These are phyloP conservation scores for Lota lota DNA, from an alignment of 2,113 vertebrate species.

Conservation along the genomic window DNA sequence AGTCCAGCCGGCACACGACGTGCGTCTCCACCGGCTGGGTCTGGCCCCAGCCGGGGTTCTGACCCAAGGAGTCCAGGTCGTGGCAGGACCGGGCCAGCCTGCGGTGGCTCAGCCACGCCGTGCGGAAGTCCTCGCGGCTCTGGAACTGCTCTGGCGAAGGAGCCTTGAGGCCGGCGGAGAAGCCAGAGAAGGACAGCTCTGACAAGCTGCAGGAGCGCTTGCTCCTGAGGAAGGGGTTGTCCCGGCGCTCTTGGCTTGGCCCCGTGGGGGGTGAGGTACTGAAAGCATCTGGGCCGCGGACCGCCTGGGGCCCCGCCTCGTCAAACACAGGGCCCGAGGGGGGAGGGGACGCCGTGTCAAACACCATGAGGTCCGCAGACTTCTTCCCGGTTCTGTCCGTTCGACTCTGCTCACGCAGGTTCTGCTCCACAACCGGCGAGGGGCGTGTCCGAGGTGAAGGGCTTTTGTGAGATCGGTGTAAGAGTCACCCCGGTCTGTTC, in stretches of 20 bases:
- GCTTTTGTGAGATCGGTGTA: constrained; percentile 65
- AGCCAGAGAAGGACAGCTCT: constrained; percentile 84
- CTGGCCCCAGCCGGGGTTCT: constrained; percentile 96
- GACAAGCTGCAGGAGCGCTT: constrained; percentile 96
- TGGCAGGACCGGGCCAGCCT: constrained; percentile 95
- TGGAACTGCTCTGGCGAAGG: constrained; percentile 93
- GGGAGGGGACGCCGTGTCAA: constrained; percentile 72
- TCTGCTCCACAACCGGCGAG: constrained; percentile 55
- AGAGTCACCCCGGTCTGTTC: constrained; percentile 74
- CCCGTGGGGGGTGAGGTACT: constrained; percentile 60
- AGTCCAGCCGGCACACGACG: constrained; percentile 88
- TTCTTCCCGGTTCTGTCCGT: constrained; percentile 41
- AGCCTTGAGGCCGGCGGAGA: constrained; percentile 85
- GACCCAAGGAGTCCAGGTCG: constrained; percentile 88
- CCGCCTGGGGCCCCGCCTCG: constrained; percentile 64
- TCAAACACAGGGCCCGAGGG: constrained; percentile 38
- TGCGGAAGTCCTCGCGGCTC: constrained; percentile 92
- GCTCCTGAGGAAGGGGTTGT: constrained; percentile 91
- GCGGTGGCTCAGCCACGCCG: constrained; percentile 93
- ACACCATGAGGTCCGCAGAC: constrained; percentile 80
- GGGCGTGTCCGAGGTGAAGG: constrained; percentile 85
- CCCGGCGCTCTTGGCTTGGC: constrained; percentile 68
- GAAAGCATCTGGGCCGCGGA: constrained; percentile 69
- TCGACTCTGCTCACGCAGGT: too few species aligned
- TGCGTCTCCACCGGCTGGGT: constrained; percentile 94